phyloP scores from a whole-genome alignment of 2,888 invertebrate genomes.

The Eudasyphora cyanicolor region DNA sequence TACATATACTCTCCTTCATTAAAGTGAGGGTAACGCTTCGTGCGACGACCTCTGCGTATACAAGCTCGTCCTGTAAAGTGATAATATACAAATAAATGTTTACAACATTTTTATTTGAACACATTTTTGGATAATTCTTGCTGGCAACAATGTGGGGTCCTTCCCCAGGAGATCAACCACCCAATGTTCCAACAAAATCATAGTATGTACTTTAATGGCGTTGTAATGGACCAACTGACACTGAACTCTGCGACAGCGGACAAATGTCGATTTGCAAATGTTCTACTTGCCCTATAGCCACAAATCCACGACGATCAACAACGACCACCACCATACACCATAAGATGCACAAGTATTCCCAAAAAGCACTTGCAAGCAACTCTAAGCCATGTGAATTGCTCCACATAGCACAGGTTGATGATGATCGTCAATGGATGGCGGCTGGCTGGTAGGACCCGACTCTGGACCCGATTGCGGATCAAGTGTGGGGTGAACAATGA shows the following conservation, averaged over 20 bases:
- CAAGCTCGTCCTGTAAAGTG: too few relatives aligned
- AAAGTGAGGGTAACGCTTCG: too few relatives aligned
- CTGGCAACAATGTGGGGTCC: not conserved
- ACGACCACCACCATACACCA: constrained; percentile 40
- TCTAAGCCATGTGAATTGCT: constrained; percentile 50
- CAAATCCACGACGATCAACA: not conserved
- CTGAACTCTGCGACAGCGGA: constrained; percentile 46
- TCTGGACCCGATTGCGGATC: not conserved
- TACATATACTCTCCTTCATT: too few relatives aligned
- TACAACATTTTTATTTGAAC: too few relatives aligned
- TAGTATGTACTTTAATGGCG: constrained; percentile 56
- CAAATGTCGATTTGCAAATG: constrained; percentile 27
- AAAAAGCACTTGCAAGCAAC: constrained; percentile 7
- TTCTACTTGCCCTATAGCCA: constrained; percentile 50
- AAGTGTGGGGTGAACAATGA: constrained; percentile 21
- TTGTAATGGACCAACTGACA: constrained; percentile 59
- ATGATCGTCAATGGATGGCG: not conserved
- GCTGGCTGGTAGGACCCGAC: constrained; percentile 43
- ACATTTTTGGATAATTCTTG: too few relatives aligned
- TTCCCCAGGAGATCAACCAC: not conserved
- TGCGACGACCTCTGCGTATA: too few relatives aligned
- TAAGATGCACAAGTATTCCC: not conserved
- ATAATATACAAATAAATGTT: too few relatives aligned
- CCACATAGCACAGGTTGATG: constrained; percentile 4
- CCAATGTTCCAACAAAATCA: constrained; percentile 25